Evolutionary conservation across 2,113 vertebrate species (phyloP), one percentile per base, ranked within the genome.

Genomic region (Plecturocebus donacophilus): DNA sequence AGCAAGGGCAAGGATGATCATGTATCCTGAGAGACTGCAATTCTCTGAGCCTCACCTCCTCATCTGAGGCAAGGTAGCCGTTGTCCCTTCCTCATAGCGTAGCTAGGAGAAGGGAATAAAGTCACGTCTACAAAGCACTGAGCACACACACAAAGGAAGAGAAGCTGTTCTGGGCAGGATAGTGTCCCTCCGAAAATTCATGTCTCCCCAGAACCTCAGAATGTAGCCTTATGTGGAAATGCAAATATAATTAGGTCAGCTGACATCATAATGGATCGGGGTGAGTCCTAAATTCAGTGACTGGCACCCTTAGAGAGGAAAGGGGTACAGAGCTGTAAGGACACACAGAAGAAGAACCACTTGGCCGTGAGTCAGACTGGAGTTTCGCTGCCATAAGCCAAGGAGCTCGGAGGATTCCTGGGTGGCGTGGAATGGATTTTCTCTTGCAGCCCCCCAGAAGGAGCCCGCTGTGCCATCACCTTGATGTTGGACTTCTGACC

Each of bases 111-210:
- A 4, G 0, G 7, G 20, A 19, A 27, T 20, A 23, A 45, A 9
- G 35, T 12, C 11, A 23, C 6, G 47, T 61, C 64, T 40, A 3
- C 49, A 42, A 32, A 35, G 25, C 64, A 35, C 49, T 14, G 25
- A 84, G 64, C 42, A 1, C 42, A 3, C 64, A 68, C 32, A 68
- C 6, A 35, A 16, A 68, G 25, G 3, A 38, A 32, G 7, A 38
- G 35, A 42, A 11, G 16, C 8, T 88, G 3, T 4, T 52, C 40
- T 38, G 64, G 71, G 54, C 35, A 5, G 4, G 40, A 6, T 9
- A 0, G 7, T 1, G 10, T 40, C 10, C 40, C 12, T 64, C n/a
- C 32, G 23, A 1, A 4, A n/a, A 32, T 38, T 6, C 25, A 25
- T 23, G 27, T 16, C 77, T 76, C 21, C 56, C 11, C 2, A 2